Percentiles rank a stretch among this genome's conserved stretches.
Evolutionary conservation across 2,113 vertebrate species (phyloP).

Genomic region (Nerophis lumbriciformis): DNA sequence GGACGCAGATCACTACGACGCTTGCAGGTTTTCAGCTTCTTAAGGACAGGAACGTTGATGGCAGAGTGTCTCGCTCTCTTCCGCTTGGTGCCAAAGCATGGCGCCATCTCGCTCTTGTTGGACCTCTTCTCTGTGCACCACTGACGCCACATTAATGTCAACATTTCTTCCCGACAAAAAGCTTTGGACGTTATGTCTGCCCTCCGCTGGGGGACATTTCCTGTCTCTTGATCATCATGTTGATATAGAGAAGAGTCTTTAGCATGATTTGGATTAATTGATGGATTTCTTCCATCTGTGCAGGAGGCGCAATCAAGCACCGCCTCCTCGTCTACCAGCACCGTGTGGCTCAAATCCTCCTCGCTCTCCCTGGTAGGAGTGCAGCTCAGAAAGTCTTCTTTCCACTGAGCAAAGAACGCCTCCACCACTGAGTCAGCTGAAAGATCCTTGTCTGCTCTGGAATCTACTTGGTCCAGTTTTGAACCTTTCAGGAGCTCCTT

Average conservation of each 20-base stretch:
- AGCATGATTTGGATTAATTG: background rate
- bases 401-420: background rate
- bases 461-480: background rate
- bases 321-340: background rate
- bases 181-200: background rate
- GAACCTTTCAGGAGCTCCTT: background rate
- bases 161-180: background rate
- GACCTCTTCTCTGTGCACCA: background rate
- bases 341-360: background rate
- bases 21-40: background rate
- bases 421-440: background rate
- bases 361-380: background rate
- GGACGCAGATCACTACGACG: no score
- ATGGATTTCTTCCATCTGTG: background rate
- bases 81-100: background rate
- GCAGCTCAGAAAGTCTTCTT: background rate
- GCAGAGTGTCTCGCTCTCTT: background rate
- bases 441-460: background rate
- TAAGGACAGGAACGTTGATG: background rate
- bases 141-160: background rate
- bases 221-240: background rate
- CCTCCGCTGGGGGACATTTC: background rate
- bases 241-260: background rate
- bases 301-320: background rate
- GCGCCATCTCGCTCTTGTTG: background rate